Conservation (phyloP, 2,113 vertebrate genomes). For the Parus major region DNA sequence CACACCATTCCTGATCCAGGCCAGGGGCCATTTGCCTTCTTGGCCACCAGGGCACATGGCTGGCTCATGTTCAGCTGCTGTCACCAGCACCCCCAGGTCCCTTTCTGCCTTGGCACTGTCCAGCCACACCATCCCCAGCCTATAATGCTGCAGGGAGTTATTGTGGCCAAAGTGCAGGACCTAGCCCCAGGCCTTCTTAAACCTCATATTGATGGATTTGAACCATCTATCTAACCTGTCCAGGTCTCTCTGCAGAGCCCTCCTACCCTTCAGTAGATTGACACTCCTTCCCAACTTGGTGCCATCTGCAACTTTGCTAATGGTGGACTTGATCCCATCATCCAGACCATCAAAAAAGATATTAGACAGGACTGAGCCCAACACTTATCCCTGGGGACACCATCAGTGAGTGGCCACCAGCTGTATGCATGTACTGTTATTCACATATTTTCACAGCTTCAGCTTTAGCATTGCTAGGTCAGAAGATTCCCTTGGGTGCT, state of each 20-base stretch:
- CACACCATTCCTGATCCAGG: rapidly evolving
- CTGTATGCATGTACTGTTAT: neutral
- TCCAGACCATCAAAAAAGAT: neutral
- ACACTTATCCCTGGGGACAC: neutral
- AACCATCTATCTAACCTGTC: too few species aligned
- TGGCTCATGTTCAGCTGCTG: neutral
- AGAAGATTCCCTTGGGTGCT: neutral
- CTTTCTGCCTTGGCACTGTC: neutral
- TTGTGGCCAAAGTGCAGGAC: neutral
- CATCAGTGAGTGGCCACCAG: neutral
- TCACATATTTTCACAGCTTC: neutral
- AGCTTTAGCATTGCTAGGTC: neutral
- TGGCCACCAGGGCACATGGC: neutral
- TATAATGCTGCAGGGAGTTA: rapidly evolving
- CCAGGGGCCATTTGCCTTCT: neutral
- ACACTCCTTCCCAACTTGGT: neutral
- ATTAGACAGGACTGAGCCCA: neutral
- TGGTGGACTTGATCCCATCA: too few species aligned
- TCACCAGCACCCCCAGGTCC: rapidly evolving
- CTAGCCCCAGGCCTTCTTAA: rapidly evolving
- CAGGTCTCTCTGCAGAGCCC: neutral
- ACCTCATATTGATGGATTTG: neutral
- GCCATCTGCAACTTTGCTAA: neutral
- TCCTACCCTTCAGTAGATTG: neutral
- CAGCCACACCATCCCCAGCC: neutral